Percentiles rank a stretch among this genome's conserved stretches.
Evolutionary conservation across 2,888 invertebrate genomes (phyloP).

Genomic region (Drosophila subquinaria): DNA sequence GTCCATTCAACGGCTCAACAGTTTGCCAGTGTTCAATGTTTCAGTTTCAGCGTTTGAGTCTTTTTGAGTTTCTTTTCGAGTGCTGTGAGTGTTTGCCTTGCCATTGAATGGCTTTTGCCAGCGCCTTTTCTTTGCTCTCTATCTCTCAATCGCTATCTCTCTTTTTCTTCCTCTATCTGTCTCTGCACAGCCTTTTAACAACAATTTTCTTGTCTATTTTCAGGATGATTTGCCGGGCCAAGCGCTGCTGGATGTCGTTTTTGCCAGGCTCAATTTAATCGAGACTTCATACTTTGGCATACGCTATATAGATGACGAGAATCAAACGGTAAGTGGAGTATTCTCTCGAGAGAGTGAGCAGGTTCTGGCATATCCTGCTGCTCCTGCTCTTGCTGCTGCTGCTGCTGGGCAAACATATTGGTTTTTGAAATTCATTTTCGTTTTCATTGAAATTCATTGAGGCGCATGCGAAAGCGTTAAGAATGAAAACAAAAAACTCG

Average conservation of each 20-base stretch:
- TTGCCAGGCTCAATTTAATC: slow-evolving; percentile 95
- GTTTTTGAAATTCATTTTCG: slow-evolving; percentile 81
- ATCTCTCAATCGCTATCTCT: slow-evolving; percentile 1
- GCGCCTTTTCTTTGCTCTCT: slow-evolving; percentile 22
- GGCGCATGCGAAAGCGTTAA: slow-evolving; percentile 63
- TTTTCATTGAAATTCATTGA: slow-evolving; percentile 80
- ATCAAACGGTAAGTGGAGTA: slow-evolving; percentile 93
- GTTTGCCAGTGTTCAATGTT: slow-evolving; percentile 72
- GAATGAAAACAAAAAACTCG: slow-evolving; percentile 53
- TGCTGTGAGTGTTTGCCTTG: slow-evolving; percentile 54
- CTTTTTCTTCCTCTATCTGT: slow-evolving; percentile 5
- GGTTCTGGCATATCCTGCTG: slow-evolving; percentile 47
- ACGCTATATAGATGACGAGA: slow-evolving; percentile 95
- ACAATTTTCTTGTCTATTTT: slow-evolving; percentile 85
- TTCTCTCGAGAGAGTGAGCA: not conserved
- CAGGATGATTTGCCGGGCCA: slow-evolving; percentile 97
- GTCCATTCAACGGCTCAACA: slow-evolving; percentile 77
- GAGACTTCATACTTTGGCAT: slow-evolving; percentile 99
- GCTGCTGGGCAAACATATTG: slow-evolving; percentile 70
- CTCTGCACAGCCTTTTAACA: slow-evolving; percentile 62
- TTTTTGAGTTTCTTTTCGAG: slow-evolving; percentile 12
- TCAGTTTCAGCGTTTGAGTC: slow-evolving; percentile 35
- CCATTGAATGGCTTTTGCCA: slow-evolving; percentile 55
- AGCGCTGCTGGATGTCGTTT: slow-evolving; percentile 95
- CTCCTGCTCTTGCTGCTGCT: slow-evolving; percentile 43